Evolutionary conservation across 2,797 vertebrate species (phyloP).

Genomic region (Notoglanidium macrostoma): DNA sequence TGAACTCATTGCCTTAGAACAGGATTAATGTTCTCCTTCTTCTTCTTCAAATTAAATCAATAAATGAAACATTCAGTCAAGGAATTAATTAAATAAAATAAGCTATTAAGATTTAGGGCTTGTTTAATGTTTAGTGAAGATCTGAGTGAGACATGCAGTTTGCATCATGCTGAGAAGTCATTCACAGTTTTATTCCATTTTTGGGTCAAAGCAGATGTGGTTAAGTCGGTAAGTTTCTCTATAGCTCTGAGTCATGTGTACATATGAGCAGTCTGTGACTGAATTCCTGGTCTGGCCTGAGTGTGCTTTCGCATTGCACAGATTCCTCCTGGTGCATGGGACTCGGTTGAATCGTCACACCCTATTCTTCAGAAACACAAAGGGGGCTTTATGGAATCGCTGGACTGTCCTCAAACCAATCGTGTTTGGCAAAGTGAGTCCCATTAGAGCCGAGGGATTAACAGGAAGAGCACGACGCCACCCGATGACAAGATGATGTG

Average conservation of each 20-base stretch:
- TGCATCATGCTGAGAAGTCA: neutral
- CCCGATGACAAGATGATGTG: slow-evolving; percentile 57
- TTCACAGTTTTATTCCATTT: too few relatives aligned
- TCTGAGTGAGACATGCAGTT: neutral
- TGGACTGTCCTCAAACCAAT: slow-evolving; percentile 63
- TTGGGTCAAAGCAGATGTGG: neutral
- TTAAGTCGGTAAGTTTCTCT: neutral
- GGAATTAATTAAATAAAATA: neutral
- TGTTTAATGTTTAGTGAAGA: neutral
- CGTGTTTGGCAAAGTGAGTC: slow-evolving; percentile 62
- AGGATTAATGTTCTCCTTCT: neutral
- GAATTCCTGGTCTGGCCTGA: slow-evolving; percentile 25
- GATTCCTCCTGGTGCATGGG: slow-evolving; percentile 57
- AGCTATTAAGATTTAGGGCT: neutral
- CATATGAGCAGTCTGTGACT: too few relatives aligned
- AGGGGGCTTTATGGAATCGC: slow-evolving; percentile 57
- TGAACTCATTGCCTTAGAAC: neutral
- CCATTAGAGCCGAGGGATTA: slow-evolving; percentile 59
- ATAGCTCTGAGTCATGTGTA: neutral
- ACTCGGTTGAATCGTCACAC: slow-evolving; percentile 51
- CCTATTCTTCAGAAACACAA: slow-evolving; percentile 56
- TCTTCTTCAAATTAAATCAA: neutral
- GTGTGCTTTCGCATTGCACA: slow-evolving; percentile 51
- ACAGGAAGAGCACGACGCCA: slow-evolving; percentile 53
- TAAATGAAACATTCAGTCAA: neutral